Conservation (phyloP, 2,888 invertebrate species). For the Drosophila tanythrix region DNA sequence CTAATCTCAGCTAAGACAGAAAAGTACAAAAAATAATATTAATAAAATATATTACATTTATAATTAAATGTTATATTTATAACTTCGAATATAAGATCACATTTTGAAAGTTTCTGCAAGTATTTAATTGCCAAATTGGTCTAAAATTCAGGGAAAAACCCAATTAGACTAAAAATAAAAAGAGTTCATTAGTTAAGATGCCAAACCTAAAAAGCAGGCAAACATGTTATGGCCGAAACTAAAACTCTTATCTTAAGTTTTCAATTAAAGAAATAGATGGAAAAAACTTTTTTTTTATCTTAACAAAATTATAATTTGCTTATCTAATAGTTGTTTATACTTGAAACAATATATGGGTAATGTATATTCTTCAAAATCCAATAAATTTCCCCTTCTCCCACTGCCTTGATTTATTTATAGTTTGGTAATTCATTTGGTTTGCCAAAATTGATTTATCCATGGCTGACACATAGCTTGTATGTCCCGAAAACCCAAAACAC, state of each 20-base stretch:
- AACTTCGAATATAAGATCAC: accelerated
- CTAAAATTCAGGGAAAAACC: background rate
- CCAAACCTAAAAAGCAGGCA: background rate
- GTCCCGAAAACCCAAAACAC: slow-evolving; percentile 61
- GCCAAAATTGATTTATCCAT: slow-evolving; percentile 71
- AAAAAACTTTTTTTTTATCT: background rate
- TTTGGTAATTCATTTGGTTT: slow-evolving; percentile 53
- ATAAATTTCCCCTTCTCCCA: background rate
- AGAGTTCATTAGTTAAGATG: background rate
- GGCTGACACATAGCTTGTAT: slow-evolving; percentile 48
- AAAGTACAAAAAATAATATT: background rate
- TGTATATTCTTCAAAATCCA: background rate
- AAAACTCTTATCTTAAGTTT: background rate
- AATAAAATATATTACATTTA: background rate
- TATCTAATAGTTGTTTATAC: background rate
- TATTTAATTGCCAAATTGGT: background rate
- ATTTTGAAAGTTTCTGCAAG: background rate
- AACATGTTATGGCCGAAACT: background rate
- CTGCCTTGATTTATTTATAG: slow-evolving; percentile 25
- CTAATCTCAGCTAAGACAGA: background rate
- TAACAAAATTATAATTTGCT: background rate
- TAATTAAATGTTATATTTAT: background rate
- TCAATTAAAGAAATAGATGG: background rate
- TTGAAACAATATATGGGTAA: background rate
- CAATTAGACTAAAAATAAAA: background rate